Evolutionary conservation across 2,113 vertebrate genomes (phyloP).

Genomic region (Syrrhaptes paradoxus): DNA sequence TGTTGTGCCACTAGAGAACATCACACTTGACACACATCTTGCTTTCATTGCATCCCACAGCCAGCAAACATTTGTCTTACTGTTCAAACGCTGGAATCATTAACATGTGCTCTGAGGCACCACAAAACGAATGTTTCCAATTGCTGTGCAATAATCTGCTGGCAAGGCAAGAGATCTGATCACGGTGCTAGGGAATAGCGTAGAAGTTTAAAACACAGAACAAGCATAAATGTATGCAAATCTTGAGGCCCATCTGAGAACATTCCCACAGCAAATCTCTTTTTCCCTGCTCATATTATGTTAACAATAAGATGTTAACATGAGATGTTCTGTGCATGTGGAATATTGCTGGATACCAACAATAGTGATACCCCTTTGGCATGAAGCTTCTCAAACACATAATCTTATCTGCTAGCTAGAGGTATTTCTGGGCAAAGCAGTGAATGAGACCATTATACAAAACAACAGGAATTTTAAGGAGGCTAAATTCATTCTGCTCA

Average conservation of each 20-base stretch:
- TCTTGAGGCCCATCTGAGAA: neutral
- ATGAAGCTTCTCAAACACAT: neutral
- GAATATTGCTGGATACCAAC: neutral
- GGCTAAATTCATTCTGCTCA: neutral
- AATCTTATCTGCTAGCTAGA: neutral
- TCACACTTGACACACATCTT: neutral
- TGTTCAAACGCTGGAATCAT: neutral
- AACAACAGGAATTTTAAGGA: neutral
- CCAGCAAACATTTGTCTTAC: neutral
- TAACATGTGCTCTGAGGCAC: neutral
- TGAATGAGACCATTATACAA: neutral
- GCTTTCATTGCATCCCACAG: neutral
- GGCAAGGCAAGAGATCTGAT: neutral
- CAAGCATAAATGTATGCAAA: neutral
- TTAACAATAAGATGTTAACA: neutral
- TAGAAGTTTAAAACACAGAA: neutral
- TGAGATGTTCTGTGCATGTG: neutral
- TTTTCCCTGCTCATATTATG: neutral
- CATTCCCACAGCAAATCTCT: neutral
- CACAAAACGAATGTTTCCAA: neutral
- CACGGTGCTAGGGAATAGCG: neutral
- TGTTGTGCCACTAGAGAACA: neutral
- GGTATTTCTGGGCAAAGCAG: neutral
- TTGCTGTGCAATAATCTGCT: neutral
- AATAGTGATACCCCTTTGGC: accelerated